Conservation (phyloP, 2,113 vertebrate genomes). For the Castor canadensis region DNA sequence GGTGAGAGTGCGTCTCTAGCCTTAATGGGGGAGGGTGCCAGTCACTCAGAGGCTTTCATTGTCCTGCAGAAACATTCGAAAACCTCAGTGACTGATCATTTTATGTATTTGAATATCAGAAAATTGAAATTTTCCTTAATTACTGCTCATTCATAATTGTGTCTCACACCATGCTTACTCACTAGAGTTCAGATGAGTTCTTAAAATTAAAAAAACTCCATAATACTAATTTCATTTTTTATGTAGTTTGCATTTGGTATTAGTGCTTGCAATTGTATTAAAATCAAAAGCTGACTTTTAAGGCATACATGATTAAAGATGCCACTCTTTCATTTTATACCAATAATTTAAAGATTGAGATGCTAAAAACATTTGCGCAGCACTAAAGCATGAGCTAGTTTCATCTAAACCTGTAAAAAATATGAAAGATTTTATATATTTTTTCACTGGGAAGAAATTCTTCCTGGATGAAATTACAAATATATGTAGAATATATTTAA, state of each 20-base stretch:
- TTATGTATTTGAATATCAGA: slow-evolving; percentile 85
- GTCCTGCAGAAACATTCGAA: slow-evolving; percentile 84
- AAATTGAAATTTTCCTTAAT: slow-evolving; percentile 85
- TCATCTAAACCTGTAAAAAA: slow-evolving; percentile 91
- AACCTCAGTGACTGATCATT: slow-evolving; percentile 83
- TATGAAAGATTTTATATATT: slow-evolving; percentile 93
- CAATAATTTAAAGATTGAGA: slow-evolving; percentile 87
- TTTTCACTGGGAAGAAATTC: slow-evolving; percentile 93
- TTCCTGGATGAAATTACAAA: slow-evolving; percentile 94
- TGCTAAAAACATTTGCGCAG: slow-evolving; percentile 94
- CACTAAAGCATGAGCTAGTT: slow-evolving; percentile 94
- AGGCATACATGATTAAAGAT: slow-evolving; percentile 81
- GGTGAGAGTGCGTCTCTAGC: slow-evolving; percentile 86
- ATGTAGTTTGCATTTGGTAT: slow-evolving; percentile 85
- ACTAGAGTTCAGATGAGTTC: slow-evolving; percentile 82
- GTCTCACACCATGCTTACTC: slow-evolving; percentile 86
- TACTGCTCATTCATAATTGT: slow-evolving; percentile 82
- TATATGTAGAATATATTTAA: slow-evolving; percentile 99
- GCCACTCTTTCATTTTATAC: slow-evolving; percentile 86
- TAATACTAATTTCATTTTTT: slow-evolving; percentile 86
- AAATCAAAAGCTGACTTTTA: slow-evolving; percentile 85
- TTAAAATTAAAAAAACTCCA: slow-evolving; percentile 79
- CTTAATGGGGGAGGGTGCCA: slow-evolving; percentile 87
- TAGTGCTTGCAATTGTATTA: slow-evolving; percentile 89
- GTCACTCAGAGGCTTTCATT: slow-evolving; percentile 85